phyloP scores from a whole-genome alignment of 2,888 invertebrate genomes.

The Drosophila helvetica region DNA sequence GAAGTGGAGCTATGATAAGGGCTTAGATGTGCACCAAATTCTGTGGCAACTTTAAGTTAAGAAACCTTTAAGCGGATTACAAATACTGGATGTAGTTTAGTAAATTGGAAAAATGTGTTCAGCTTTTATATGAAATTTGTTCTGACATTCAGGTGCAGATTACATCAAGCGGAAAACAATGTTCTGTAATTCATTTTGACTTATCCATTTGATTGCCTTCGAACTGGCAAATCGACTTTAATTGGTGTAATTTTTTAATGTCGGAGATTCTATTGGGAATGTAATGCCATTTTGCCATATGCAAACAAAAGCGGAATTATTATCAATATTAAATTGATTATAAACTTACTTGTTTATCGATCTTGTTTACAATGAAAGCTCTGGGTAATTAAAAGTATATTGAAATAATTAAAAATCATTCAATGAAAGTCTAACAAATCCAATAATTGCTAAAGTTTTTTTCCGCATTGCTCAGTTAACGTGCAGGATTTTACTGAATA shows the following conservation, averaged over 20 bases:
- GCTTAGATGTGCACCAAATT: conserved; percentile 3
- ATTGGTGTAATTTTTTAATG: not conserved
- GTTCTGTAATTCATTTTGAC: not conserved
- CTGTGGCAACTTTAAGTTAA: not conserved
- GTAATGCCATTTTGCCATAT: not conserved
- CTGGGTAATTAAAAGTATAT: conserved; percentile 9
- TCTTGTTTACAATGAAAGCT: not conserved
- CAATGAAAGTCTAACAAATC: conserved; percentile 8
- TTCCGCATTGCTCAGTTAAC: not conserved
- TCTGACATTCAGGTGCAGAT: not conserved
- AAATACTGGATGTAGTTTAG: not conserved
- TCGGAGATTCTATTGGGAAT: conserved; percentile 3
- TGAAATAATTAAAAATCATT: conserved; percentile 1
- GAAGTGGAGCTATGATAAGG: conserved; percentile 26
- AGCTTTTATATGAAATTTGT: not conserved
- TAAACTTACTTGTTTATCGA: conserved; percentile 29
- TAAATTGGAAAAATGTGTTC: not conserved
- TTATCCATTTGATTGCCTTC: not conserved
- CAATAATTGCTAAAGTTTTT: not conserved
- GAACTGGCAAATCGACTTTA: not conserved
- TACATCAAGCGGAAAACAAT: not conserved
- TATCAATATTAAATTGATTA: conserved; percentile 15
- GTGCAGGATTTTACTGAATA: not conserved
- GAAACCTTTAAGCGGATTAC: conserved; percentile 11
- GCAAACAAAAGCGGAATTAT: conserved; percentile 13